Conservation (phyloP, 2,797 vertebrate species). For the Australoheros facetus region DNA sequence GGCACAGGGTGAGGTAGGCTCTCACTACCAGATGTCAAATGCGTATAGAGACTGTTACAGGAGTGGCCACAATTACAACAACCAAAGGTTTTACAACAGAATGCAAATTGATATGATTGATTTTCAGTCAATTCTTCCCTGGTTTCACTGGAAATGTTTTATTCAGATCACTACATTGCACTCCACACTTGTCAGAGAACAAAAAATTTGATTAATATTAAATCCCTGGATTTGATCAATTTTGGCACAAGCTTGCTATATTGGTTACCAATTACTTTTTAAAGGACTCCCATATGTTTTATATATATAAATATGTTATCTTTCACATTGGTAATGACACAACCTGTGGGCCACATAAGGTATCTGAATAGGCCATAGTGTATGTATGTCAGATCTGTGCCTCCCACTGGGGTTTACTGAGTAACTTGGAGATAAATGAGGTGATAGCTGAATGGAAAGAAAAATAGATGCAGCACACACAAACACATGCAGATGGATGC, state of each 20-base stretch:
- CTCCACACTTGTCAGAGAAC: background rate
- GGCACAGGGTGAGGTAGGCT: background rate
- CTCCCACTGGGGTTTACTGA: slow-evolving; percentile 32
- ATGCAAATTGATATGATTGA: background rate
- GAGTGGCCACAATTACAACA: background rate
- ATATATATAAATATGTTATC: background rate
- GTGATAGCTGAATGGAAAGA: slow-evolving; percentile 39
- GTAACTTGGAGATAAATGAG: slow-evolving; percentile 53
- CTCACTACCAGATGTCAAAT: background rate
- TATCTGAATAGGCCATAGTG: slow-evolving; percentile 23
- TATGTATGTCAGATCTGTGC: background rate
- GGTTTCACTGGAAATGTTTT: background rate
- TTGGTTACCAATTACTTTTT: background rate
- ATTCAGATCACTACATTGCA: background rate
- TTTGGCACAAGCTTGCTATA: background rate
- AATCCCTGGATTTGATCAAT: background rate
- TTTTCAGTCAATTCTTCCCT: background rate
- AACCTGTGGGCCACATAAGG: slow-evolving; percentile 8
- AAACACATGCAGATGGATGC: slow-evolving; percentile 24
- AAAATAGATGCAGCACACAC: background rate
- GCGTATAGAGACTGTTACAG: background rate
- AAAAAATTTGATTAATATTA: rapidly evolving
- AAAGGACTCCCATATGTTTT: too few species aligned
- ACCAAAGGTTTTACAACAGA: background rate
- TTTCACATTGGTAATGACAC: slow-evolving; percentile 25